phyloP scores from a whole-genome alignment of 2,888 invertebrate genomes.

The Stramonita haemastoma region DNA sequence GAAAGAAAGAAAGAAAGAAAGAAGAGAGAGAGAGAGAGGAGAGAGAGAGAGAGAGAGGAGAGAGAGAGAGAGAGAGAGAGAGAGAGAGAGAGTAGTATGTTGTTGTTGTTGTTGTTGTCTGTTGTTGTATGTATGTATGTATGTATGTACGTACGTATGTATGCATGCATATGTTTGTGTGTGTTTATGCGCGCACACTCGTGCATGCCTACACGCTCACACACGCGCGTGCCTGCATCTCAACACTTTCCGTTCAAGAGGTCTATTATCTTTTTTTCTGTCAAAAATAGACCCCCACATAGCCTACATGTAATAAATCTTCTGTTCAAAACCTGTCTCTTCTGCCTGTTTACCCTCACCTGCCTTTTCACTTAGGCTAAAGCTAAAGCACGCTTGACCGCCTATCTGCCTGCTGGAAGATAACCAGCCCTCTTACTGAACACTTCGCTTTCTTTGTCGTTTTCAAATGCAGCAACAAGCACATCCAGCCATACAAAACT shows the following conservation, averaged over 20 bases:
- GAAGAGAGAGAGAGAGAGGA: too few relatives aligned
- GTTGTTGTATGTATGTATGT: too few relatives aligned
- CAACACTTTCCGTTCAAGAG: too few relatives aligned
- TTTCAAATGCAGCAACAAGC: neutral
- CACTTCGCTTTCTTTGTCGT: neutral
- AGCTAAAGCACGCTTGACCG: neutral
- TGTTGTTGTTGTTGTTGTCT: too few relatives aligned
- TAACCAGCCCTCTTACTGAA: neutral
- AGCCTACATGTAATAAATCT: too few relatives aligned
- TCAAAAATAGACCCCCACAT: too few relatives aligned
- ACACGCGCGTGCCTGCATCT: neutral
- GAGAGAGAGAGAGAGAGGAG: constrained; percentile 8
- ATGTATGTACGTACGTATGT: neutral
- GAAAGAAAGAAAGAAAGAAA: too few relatives aligned
- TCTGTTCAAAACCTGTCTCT: too few relatives aligned
- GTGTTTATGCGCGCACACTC: neutral
- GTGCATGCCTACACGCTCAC: neutral
- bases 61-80: constrained; percentile 6
- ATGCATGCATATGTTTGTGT: neutral
- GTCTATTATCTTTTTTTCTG: too few relatives aligned
- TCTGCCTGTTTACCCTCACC: too few relatives aligned
- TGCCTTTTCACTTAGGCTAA: too few relatives aligned
- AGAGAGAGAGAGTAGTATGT: neutral
- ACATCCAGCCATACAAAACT: neutral
- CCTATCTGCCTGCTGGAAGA: neutral